Evolutionary conservation across 2,113 vertebrate species (phyloP).

Genomic region (Poeciliopsis occidentalis): DNA sequence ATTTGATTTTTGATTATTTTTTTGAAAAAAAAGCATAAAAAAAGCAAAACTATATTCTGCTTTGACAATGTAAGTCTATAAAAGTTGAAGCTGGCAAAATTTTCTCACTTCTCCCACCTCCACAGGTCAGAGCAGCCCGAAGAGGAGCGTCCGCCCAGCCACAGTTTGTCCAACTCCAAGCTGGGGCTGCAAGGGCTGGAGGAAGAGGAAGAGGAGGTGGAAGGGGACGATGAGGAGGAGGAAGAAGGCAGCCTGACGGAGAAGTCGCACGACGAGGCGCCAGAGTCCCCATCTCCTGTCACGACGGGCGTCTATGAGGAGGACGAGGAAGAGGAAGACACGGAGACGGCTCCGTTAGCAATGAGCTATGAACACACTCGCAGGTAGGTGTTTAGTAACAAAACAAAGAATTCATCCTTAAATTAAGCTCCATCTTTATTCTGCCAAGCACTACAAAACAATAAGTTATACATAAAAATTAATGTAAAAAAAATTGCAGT

Average conservation of each 20-base stretch:
- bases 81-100: constrained; percentile 8
- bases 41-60: background rate
- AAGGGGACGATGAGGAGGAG: constrained; percentile 92
- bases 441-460: background rate
- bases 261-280: constrained; percentile 91
- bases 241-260: constrained; percentile 95
- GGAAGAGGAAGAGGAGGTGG: constrained; percentile 91
- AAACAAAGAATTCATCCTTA: background rate
- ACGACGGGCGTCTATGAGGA: constrained; percentile 87
- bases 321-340: constrained; percentile 93
- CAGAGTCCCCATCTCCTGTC: constrained; percentile 84
- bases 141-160: constrained; percentile 83
- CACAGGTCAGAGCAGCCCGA: constrained; percentile 87
- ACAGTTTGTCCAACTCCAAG: constrained; percentile 84
- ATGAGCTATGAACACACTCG: constrained; percentile 93
- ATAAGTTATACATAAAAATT: background rate
- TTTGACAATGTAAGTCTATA: background rate
- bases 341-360: constrained; percentile 86
- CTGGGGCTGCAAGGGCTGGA: constrained; percentile 78
- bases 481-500: background rate
- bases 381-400: constrained; percentile 80
- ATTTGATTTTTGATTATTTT: too few relatives aligned
- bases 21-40: too few relatives aligned
- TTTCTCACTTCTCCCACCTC: constrained; percentile 5
- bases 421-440: background rate